Evolutionary conservation across 2,888 invertebrate species (phyloP).

Genomic region (Caenorhabditis virilis): DNA sequence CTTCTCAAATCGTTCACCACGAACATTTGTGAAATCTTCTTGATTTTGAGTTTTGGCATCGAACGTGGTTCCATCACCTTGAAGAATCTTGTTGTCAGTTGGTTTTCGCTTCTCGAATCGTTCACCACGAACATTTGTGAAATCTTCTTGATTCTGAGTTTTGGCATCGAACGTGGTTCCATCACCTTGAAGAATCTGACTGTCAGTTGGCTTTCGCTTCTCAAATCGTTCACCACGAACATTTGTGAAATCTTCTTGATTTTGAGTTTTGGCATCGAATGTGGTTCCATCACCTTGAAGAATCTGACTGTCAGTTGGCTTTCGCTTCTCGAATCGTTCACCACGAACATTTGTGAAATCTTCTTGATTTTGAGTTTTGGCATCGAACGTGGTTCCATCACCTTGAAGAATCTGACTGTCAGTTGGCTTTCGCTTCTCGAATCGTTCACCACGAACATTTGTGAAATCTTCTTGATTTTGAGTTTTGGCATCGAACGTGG

Average conservation of each 20-base stretch:
- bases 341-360: slow-evolving; percentile 1
- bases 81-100: neutral
- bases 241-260: slow-evolving; percentile 1
- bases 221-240: slow-evolving; percentile 3
- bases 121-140: neutral
- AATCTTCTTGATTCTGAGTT: slow-evolving; percentile 5
- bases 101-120: neutral
- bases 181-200: neutral
- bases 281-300: neutral
- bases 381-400: slow-evolving; percentile 1
- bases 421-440: neutral
- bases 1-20: neutral
- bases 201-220: neutral
- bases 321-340: neutral
- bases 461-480: slow-evolving; percentile 5
- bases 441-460: slow-evolving; percentile 1
- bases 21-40: neutral
- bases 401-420: neutral
- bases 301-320: neutral
- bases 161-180: neutral
- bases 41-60: slow-evolving; percentile 3
- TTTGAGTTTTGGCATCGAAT: slow-evolving; percentile 3
- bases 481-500: neutral
- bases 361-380: slow-evolving; percentile 2
- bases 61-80: neutral